Conservation (phyloP, 1,140 invertebrate species). For the Cyrtorhinus lividipennis region DNA sequence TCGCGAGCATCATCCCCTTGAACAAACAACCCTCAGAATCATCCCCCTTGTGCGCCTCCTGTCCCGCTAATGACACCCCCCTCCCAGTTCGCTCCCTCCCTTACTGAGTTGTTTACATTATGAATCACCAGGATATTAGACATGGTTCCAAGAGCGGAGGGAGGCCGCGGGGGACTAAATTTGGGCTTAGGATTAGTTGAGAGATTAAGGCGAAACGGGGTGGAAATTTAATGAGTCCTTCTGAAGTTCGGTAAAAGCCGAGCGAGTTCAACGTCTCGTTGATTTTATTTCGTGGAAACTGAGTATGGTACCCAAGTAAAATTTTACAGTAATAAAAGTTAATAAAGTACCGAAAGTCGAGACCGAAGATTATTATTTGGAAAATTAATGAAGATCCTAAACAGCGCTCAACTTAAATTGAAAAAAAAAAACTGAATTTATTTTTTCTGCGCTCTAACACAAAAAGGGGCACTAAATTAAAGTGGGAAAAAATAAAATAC, state of each 20-base stretch:
- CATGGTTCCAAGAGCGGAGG: background rate
- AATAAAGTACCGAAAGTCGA: too few species aligned
- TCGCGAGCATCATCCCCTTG: slow-evolving; percentile 8
- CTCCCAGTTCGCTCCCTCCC: background rate
- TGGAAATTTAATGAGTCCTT: slow-evolving; percentile 3
- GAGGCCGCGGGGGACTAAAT: background rate
- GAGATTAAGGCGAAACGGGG: background rate
- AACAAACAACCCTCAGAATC: slow-evolving; percentile 12
- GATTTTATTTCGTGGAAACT: too few species aligned
- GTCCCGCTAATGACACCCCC: slow-evolving; percentile 15
- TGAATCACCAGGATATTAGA: slow-evolving; percentile 18
- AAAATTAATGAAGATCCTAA: too few species aligned
- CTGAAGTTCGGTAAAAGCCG: too few species aligned
- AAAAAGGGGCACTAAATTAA: too few species aligned
- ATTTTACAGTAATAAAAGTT: too few species aligned
- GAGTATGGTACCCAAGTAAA: too few species aligned
- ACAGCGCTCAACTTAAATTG: too few species aligned
- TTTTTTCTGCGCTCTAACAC: too few species aligned
- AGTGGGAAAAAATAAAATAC: background rate
- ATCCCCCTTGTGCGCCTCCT: slow-evolving; percentile 16
- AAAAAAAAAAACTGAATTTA: too few species aligned
- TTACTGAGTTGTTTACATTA: slow-evolving; percentile 16
- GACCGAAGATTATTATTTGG: too few species aligned
- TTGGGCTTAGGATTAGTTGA: background rate
- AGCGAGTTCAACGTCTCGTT: too few species aligned